These are phyloP conservation scores for Butastur rufipennis DNA, from an alignment of 2,113 vertebrate species.

Conservation along the genomic window DNA sequence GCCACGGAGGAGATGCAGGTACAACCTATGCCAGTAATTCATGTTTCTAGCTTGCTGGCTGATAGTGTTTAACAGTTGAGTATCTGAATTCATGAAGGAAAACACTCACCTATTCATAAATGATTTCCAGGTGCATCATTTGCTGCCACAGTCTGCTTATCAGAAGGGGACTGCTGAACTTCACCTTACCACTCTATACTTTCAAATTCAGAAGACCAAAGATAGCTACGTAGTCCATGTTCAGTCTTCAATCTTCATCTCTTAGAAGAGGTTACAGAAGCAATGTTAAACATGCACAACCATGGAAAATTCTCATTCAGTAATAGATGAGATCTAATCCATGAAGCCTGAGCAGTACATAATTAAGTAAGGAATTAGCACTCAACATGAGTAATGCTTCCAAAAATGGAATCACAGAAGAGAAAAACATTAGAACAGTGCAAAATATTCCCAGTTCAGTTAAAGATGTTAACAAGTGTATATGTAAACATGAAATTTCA, in stretches of 20 bases:
- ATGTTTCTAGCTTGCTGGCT: not conserved
- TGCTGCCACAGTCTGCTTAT: not conserved
- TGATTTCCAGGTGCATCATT: not conserved
- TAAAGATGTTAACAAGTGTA: not conserved
- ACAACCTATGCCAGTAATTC: not conserved
- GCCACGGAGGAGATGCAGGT: not conserved
- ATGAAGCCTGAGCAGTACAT: not conserved
- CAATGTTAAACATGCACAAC: conserved; percentile 1
- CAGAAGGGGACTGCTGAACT: not conserved
- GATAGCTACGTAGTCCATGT: not conserved
- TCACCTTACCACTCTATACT: not conserved
- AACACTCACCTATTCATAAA: not conserved
- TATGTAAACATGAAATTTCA: not conserved
- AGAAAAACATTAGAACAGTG: not conserved
- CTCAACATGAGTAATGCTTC: not conserved
- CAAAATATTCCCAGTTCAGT: not conserved
- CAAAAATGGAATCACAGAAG: not conserved
- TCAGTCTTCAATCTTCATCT: not conserved
- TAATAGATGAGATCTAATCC: conserved; percentile 32
- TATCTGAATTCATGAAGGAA: not conserved
- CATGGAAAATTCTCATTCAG: conserved; percentile 49
- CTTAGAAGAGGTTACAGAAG: conserved; percentile 24
- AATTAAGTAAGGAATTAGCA: not conserved
- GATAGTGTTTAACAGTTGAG: not conserved
- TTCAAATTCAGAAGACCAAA: not conserved